Base-by-base conservation (phyloP, 2,113 vertebrate genomes). In the Himantopus leucocephalus region DNA sequence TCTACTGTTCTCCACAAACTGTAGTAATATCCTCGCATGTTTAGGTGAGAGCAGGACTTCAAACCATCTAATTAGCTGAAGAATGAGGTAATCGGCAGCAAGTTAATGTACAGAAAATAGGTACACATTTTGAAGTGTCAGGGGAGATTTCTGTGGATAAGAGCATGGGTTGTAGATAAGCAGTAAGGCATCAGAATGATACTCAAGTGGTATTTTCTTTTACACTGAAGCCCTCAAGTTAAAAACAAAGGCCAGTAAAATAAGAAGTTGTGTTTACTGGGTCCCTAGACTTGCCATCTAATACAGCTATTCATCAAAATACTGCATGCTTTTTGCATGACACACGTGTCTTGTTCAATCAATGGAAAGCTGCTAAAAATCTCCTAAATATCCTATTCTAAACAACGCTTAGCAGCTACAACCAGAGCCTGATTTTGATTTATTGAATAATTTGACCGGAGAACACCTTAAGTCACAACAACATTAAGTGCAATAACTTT, bases 291-390 rank as follows among this genome's bases (percentile, higher is more conserved):
- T 94, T 97, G 92, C 96, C 93, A 91, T 92, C 94, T 96, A 95
- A 96, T 82, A 96, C 92, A 97, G 87, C 96, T 95, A 98, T 98
- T 98, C 98, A 98, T 98, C 97, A 97, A 97, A 96, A 95, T 94
- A 93, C 62, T 48, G 76, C 91, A 92, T 62, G 70, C 76, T 88
- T 82, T 89, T 77, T 50, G 60, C 91, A 97, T 97, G 95, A 91
- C 92, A 87, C 5, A 6, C 45, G 56, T 24, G 48, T 78, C 93
- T 95, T 90, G 85, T 97, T 94, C 52, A 92, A 95, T 92, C 94
- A 91, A 73, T 66, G 83, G 81, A 97, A 96, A 97, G 45, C 94
- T 96, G 78, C 86, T 95, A 93, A 94, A 93, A 93, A 81, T 88
- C 95, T 94, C 88, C 90, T 68, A 80, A 93, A 97, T 95, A 92